These are phyloP conservation scores for Papilio demoleus DNA, from an alignment of 2,888 invertebrate species.

Conservation along the genomic window DNA sequence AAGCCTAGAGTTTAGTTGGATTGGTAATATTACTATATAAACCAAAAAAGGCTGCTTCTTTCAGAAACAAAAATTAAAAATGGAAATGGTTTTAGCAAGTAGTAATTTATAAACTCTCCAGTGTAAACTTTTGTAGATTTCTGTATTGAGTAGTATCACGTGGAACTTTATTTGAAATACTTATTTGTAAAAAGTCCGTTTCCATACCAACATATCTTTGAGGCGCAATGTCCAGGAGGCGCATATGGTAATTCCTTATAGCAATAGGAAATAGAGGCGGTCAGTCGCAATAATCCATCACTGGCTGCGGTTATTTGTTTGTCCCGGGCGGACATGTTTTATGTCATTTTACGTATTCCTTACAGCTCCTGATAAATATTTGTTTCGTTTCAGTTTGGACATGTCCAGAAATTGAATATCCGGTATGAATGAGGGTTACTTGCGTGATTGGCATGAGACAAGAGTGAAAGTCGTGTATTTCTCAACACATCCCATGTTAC, in stretches of 20 bases:
- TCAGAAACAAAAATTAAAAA: too few species aligned
- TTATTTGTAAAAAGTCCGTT: constrained; percentile 45
- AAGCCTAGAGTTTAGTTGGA: too few species aligned
- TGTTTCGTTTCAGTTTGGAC: constrained; percentile 77
- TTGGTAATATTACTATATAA: too few species aligned
- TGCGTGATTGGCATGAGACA: constrained; percentile 72
- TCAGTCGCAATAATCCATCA: constrained; percentile 83
- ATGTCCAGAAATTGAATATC: constrained; percentile 81
- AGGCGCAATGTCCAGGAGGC: constrained; percentile 66
- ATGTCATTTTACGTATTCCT: constrained; percentile 82
- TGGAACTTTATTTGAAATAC: not conserved
- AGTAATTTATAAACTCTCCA: too few species aligned
- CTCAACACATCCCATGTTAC: not conserved
- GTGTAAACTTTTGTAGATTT: too few species aligned
- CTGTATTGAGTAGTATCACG: too few species aligned
- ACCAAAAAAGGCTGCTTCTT: too few species aligned
- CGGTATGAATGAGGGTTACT: constrained; percentile 64
- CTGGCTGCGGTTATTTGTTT: constrained; percentile 70
- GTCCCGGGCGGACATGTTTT: constrained; percentile 72
- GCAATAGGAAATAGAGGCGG: constrained; percentile 83
- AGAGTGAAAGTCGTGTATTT: constrained; percentile 26
- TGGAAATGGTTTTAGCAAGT: too few species aligned
- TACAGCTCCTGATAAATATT: constrained; percentile 83
- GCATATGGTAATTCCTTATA: constrained; percentile 84
- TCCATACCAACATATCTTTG: constrained; percentile 54